Conservation (phyloP, 2,888 invertebrate species). For the Chrysolina americana region DNA sequence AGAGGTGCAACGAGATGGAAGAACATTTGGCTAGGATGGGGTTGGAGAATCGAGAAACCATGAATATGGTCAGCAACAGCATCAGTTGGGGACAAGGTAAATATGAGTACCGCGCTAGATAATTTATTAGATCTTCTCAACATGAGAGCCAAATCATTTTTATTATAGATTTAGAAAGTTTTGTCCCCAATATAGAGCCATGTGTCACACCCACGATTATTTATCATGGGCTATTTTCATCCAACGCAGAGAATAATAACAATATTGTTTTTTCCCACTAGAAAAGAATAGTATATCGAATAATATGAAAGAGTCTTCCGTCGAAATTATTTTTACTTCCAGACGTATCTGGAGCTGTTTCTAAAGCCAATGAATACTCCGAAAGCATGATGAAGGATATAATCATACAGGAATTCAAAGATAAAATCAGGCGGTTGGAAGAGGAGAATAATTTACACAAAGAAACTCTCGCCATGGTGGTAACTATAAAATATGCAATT, state of each 20-base stretch:
- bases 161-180: no score
- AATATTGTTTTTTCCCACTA: not conserved
- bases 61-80: slow-evolving; percentile 54
- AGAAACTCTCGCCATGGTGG: slow-evolving; percentile 57
- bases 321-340: slow-evolving; percentile 12
- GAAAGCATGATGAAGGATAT: slow-evolving; percentile 60
- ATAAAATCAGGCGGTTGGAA: slow-evolving; percentile 59
- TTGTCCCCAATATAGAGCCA: no score
- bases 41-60: slow-evolving; percentile 48
- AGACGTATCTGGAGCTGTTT: slow-evolving; percentile 49
- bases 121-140: no score
- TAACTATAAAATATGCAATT: no score
- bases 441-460: slow-evolving; percentile 59
- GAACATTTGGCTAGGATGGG: slow-evolving; percentile 58
- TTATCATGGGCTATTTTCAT: no score
- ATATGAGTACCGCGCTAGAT: not conserved
- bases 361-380: slow-evolving; percentile 60
- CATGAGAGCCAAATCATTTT: no score
- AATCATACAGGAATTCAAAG: slow-evolving; percentile 60
- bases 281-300: not conserved
- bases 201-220: no score
- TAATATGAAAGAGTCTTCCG: not conserved
- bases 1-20: slow-evolving; percentile 57
- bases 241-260: no score
- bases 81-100: slow-evolving; percentile 57